Evolutionary conservation across 2,113 vertebrate genomes (phyloP), one percentile per base, ranked within the genome.

Genomic region (Podiceps cristatus): DNA sequence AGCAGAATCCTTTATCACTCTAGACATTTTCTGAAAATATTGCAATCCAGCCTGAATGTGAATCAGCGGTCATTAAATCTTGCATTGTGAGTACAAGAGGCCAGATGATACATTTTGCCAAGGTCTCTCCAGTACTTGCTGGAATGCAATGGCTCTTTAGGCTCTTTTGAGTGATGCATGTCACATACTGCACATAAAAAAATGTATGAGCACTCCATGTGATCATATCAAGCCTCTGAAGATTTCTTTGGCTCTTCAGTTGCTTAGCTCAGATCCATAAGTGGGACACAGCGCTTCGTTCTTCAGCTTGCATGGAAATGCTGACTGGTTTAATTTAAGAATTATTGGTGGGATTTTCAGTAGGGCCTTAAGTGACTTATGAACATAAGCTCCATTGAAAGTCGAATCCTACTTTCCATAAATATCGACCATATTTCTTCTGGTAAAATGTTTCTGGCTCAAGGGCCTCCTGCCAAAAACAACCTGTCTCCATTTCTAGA

Each of bases 261-360:
- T 89, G 52, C 91, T 94, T 86, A 96, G 95, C 80, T 94, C 88
- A 94, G 68, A 92, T 84, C 93, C 79, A 27, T 75, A 83, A 96
- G 91, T 87, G 86, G 83, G 96, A 96, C 86, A 93, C 68, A 97
- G 93, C 5, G 0, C 58, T 78, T 81, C 20, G 33, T 95, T 89
- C 93, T 96, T 95, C 79, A 81, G 79, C 68, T 64, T 81, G 80
- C 69, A 80, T 92, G 91, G 94, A 97, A 95, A 93, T 73, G 93
- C 94, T 97, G 96, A 92, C 96, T 96, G 91, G 95, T 73, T 93
- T 96, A 90, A 95, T 93, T 95, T 94, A 95, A 96, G 95, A 97
- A 92, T 97, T 96, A 96, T 95, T 96, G 93, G 96, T 96, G 76
- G 94, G 96, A 95, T 96, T 96, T 97, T 96, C 90, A 96, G 89